These are phyloP conservation scores for Amphimedon queenslandica DNA, from an alignment of 37 sponge, comb jelly and placozoan genomes.

Conservation along the genomic window DNA sequence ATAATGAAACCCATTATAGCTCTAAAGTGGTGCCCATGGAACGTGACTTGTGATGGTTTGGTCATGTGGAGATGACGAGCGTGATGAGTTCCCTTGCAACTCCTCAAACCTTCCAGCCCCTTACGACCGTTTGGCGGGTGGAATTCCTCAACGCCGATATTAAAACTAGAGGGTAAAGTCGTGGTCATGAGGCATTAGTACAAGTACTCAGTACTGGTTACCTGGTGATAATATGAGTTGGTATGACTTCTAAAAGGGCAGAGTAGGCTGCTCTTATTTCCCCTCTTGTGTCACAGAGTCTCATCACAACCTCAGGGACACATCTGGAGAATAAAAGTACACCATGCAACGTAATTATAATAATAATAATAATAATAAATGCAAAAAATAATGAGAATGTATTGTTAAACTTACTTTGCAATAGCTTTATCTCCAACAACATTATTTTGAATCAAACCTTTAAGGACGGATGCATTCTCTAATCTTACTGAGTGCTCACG, in stretches of 20 bases:
- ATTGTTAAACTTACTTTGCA: conserved; percentile 31
- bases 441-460: conserved; percentile 50
- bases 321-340: conserved; percentile 28
- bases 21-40: conserved; percentile 89
- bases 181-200: not conserved
- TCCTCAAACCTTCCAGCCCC: conserved; percentile 74
- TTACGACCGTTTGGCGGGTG: conserved; percentile 74
- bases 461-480: conserved; percentile 70
- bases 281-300: conserved; percentile 74
- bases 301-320: conserved; percentile 73
- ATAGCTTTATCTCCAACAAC: conserved; percentile 52
- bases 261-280: conserved; percentile 86
- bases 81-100: conserved; percentile 76
- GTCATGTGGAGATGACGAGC: conserved; percentile 77
- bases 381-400: no score
- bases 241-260: conserved; percentile 73
- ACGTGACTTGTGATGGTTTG: conserved; percentile 75
- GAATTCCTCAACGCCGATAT: conserved; percentile 35
- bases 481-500: conserved; percentile 75
- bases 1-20: conserved; percentile 91
- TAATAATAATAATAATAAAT: no score
- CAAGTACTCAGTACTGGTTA: conserved; percentile 1
- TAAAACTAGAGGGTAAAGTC: conserved; percentile 30
- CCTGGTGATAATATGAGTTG: conserved; percentile 70
- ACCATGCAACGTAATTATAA: not conserved